A percentile compares a stretch with the other conserved stretches of the same genome.
Conservation (phyloP, 2,113 vertebrate species). For the Piprites chloris region DNA sequence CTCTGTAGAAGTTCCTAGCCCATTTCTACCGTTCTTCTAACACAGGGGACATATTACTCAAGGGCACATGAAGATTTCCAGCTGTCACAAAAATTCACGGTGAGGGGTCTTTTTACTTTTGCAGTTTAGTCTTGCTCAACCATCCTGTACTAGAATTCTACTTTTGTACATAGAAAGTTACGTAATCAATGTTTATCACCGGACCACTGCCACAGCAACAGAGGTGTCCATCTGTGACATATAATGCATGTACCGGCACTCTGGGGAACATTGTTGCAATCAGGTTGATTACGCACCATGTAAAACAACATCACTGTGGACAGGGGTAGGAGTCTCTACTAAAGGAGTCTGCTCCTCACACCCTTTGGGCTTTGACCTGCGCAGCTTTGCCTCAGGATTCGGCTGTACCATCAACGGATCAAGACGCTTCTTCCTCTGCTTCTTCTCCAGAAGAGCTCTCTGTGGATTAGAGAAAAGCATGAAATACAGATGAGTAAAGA, state of each 20-base stretch:
- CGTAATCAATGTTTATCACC: background rate
- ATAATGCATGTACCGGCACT: background rate
- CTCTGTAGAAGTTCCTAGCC: background rate
- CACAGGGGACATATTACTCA: background rate
- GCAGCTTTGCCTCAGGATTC: constrained; percentile 83
- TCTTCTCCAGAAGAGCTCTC: constrained; percentile 91
- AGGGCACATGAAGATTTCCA: background rate
- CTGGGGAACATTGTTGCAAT: background rate
- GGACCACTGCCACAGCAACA: background rate
- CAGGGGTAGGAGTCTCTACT: constrained; percentile 72
- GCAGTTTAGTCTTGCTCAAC: background rate
- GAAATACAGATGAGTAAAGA: background rate
- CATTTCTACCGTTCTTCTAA: background rate
- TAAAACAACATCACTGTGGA: constrained; percentile 72
- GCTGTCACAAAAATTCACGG: background rate
- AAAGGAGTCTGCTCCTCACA: constrained; percentile 86
- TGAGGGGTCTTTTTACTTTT: background rate
- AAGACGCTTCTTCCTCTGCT: constrained; percentile 88
- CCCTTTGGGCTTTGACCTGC: constrained; percentile 73
- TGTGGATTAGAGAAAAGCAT: constrained; percentile 41
- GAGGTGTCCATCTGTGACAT: background rate
- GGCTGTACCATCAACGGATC: constrained; percentile 93
- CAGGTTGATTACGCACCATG: constrained; percentile 76
- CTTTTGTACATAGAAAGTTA: background rate
- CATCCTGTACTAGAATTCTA: background rate